A percentile compares a stretch with the other conserved stretches of the same genome.
Conservation (phyloP, 2,888 invertebrate genomes). For the Lycocerus yunnanus region DNA sequence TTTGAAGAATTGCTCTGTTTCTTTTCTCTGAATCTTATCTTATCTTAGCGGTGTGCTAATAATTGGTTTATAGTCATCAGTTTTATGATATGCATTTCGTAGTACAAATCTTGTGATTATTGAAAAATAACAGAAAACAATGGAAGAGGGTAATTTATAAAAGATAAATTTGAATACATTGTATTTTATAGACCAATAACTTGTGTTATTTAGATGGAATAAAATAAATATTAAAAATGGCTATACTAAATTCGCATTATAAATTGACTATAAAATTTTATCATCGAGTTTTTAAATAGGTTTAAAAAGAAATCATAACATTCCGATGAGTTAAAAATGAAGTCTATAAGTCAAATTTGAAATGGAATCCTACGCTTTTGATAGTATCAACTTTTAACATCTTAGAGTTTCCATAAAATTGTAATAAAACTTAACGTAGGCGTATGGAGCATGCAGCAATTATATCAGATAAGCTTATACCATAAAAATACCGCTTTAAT, state of each 20-base stretch:
- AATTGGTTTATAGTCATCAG: neutral
- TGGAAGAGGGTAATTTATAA: neutral
- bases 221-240: neutral
- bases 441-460: constrained; percentile 27
- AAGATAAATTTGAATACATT: neutral
- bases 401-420: constrained; percentile 32
- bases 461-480: constrained; percentile 27
- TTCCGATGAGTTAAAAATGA: constrained; percentile 10
- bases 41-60: neutral
- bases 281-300: neutral
- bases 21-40: too few relatives aligned
- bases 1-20: too few relatives aligned
- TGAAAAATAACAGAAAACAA: neutral
- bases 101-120: neutral
- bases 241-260: neutral
- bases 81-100: neutral
- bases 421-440: constrained; percentile 30
- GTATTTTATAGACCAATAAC: neutral
- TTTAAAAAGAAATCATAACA: neutral
- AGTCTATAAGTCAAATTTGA: constrained; percentile 15
- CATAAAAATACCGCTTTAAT: constrained; percentile 32
- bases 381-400: constrained; percentile 19
- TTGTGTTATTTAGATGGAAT: neutral
- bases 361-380: constrained; percentile 20
- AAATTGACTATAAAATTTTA: neutral